Evolutionary conservation across 2,888 invertebrate species (phyloP).

Genomic region (Melangyna quadrimaculata): DNA sequence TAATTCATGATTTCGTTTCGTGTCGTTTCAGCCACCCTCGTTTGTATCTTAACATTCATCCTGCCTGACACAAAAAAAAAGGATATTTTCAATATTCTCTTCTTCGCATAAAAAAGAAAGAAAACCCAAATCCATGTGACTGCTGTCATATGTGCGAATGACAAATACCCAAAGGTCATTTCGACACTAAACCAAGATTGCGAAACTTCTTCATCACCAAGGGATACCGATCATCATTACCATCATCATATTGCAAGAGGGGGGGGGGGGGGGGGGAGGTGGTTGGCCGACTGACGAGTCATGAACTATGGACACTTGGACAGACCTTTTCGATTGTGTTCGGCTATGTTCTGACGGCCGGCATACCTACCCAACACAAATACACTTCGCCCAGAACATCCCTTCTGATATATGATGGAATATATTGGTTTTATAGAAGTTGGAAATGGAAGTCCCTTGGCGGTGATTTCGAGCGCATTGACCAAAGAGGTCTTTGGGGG

Average conservation of each 20-base stretch:
- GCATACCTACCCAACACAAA: background rate
- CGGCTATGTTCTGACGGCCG: background rate
- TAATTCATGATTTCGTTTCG: slow-evolving; percentile 64
- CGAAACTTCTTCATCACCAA: slow-evolving; percentile 61
- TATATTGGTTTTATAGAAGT: slow-evolving; percentile 47
- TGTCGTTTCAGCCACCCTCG: too few species aligned
- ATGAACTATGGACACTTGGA: background rate
- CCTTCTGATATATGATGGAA: slow-evolving; percentile 43
- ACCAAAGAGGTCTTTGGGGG: slow-evolving; percentile 37
- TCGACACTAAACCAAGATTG: slow-evolving; percentile 59
- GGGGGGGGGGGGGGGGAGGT: background rate
- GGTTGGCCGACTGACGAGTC: background rate
- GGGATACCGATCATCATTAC: slow-evolving; percentile 55
- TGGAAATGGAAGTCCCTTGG: slow-evolving; percentile 53
- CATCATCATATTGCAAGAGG: slow-evolving; percentile 34
- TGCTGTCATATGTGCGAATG: slow-evolving; percentile 68
- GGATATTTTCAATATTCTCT: slow-evolving; percentile 43
- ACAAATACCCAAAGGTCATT: slow-evolving; percentile 70
- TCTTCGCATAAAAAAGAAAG: background rate
- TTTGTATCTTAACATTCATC: background rate
- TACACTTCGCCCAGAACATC: background rate
- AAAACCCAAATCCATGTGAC: slow-evolving; percentile 38
- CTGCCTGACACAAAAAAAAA: background rate
- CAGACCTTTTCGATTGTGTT: background rate
- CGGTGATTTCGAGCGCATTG: slow-evolving; percentile 59